Evolutionary conservation across 2,113 vertebrate species (phyloP).

Genomic region (Catharus bicknelli): DNA sequence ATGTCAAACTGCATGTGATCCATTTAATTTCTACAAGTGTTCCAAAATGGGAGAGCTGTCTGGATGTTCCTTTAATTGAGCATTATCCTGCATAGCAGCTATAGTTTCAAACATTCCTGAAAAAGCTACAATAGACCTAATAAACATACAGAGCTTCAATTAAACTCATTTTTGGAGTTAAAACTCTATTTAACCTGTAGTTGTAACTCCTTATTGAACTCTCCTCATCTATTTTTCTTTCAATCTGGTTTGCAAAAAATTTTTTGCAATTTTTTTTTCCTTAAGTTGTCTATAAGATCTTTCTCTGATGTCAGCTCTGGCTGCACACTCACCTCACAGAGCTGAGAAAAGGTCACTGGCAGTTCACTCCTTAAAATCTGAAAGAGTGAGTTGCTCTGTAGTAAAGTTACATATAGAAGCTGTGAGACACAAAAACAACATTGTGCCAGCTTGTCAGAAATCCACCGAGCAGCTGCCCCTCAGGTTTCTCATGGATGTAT

Average conservation of each 20-base stretch:
- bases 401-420: slow-evolving; percentile 39
- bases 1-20: slow-evolving; percentile 80
- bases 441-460: slow-evolving; percentile 35
- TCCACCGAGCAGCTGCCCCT: neutral
- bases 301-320: slow-evolving; percentile 10
- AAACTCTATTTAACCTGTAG: slow-evolving; percentile 4
- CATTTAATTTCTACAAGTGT: slow-evolving; percentile 81
- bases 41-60: slow-evolving; percentile 71
- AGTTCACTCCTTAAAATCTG: slow-evolving; percentile 49
- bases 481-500: neutral
- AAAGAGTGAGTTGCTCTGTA: slow-evolving; percentile 15
- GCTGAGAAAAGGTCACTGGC: slow-evolving; percentile 51
- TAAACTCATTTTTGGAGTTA: neutral
- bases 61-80: slow-evolving; percentile 65
- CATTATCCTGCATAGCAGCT: slow-evolving; percentile 51
- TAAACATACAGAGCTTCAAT: neutral
- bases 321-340: slow-evolving; percentile 40
- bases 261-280: too few relatives aligned
- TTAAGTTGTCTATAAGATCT: slow-evolving; percentile 13
- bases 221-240: neutral
- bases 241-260: neutral
- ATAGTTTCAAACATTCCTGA: slow-evolving; percentile 49
- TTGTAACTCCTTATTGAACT: neutral
- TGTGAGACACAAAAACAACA: slow-evolving; percentile 6
- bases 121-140: neutral